Base-by-base conservation (phyloP, 2,888 invertebrate species). In the Acanthococcus lagerstroemiae region DNA sequence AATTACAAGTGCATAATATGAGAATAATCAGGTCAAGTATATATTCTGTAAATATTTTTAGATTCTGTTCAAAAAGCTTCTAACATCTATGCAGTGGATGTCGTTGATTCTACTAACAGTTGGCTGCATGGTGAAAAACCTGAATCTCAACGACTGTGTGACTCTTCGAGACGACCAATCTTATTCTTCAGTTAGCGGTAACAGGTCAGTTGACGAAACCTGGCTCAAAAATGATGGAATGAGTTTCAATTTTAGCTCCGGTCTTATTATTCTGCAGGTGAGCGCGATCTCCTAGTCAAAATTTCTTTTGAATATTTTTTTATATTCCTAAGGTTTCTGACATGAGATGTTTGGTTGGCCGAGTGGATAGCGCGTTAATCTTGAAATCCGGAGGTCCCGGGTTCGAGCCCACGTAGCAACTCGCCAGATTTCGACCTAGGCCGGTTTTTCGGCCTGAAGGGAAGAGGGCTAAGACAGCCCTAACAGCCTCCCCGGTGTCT, bases 91-190 rank as follows among this genome's bases (percentile, higher is more conserved):
- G 66, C 95, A 95, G 78, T 95, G 95, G 95, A 73, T 90, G 9
- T 95, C 95, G 0, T 76, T 95, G n/a, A 76, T 88, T 19, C 78
- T 95, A 60, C 78, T 95, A 26, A 95, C 95, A 0, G 69, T 85
- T 12, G 95, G 95, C 9, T 95, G 95, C 75, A 88, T 95, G 82
- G 78, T 95, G 65, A 95, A 95, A 76, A 90, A 94, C 71, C 72
- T 68, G 6, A 57, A 66, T 21, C 46, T 52, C 24, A 19, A 25
- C 2, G n/a, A 19, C 21, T 44, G 5, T n/a, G n/a, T 30, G 7
- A 15, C 3, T 24, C 17, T 25, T 21, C n/a, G 9, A 4, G n/a
- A 6, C 21, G 50, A 61, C 15, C 27, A 15, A 48, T 6, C 19
- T 15, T 22, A 7, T 1, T 21, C 2, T 17, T 9, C 17, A n/a